Evolutionary conservation across 1,140 invertebrate genomes (phyloP), one percentile per base, ranked within the genome.

Genomic region (Panulirus ornatus): DNA sequence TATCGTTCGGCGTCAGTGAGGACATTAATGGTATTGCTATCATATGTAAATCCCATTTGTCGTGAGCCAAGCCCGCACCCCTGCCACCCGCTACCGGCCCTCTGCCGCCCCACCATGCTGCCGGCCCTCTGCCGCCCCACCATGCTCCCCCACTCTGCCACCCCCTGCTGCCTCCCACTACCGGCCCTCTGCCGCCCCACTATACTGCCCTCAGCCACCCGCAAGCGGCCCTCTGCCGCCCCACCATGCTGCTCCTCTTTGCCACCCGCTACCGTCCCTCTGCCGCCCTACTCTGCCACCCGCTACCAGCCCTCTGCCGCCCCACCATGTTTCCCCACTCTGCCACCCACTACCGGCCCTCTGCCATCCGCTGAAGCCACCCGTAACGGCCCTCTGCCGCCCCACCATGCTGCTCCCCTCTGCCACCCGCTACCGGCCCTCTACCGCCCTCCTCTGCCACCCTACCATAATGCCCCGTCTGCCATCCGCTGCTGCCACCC

Each of bases 41-140:
- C 83, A 84, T 84, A 84, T 84, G 83, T 84, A 84, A 84, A 84
- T 84, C 83, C 63, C 83, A 84, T 84, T 84, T 84, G 83, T 84
- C 83, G 83, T 71, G 83, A 84, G 83, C 83, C 70, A 40, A 71
- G 40, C 58, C 58, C 36, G 34, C 16, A n/a, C 79, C 83, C 34
- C 78, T 36, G 11, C 78, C 47, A 54, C 51, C 78, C 22, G 38
- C 73, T 66, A 42, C 73, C 38, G 42, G 34, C 34, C 66, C 66
- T 30, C 66, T 34, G 2, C 76, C 76, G 11, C 71, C 71, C 34
- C 44, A n/a, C n/a, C n/a, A n/a, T n/a, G n/a, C 44, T 47, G 44
- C 44, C 54, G 2, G 54, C 54, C 54, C 54, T 5, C 58, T 66
- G 58, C 58, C n/a, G 22, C 58, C 58, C n/a, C n/a, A n/a, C n/a